Percentiles rank a stretch among this genome's conserved stretches.
Conservation (phyloP, 2,797 vertebrate species). For the Falco columbarius region DNA sequence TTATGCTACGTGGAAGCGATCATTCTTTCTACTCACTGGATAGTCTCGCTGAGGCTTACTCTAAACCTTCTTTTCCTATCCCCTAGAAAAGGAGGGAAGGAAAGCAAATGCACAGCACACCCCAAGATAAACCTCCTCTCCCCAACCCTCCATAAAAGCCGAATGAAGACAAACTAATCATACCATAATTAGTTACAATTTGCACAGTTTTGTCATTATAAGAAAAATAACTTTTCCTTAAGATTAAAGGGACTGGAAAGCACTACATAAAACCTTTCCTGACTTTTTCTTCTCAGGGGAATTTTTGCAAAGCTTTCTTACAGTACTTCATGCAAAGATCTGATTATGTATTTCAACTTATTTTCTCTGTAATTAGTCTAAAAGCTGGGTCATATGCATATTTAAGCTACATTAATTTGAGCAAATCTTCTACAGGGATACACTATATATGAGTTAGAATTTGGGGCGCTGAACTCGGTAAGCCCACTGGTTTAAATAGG, state of each 20-base stretch:
- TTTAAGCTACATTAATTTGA: conserved; percentile 53
- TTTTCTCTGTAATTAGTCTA: conserved; percentile 48
- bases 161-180: background rate
- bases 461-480: background rate
- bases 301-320: conserved; percentile 36
- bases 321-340: conserved; percentile 4
- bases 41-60: background rate
- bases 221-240: background rate
- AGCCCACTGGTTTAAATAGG: background rate
- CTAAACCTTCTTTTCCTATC: background rate
- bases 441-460: background rate
- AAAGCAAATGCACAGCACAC: background rate
- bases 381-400: conserved; percentile 63
- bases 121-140: background rate
- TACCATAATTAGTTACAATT: conserved; percentile 20
- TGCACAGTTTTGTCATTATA: conserved; percentile 39
- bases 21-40: background rate
- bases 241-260: conserved; percentile 34
- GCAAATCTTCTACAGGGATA: conserved; percentile 25
- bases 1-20: background rate
- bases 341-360: conserved; percentile 56
- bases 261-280: background rate
- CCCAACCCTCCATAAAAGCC: background rate
- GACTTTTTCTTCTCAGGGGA: conserved; percentile 39
- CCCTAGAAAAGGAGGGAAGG: background rate